Evolutionary conservation across 1,140 invertebrate species (phyloP).

Genomic region (Akabosia matsudoensis): DNA sequence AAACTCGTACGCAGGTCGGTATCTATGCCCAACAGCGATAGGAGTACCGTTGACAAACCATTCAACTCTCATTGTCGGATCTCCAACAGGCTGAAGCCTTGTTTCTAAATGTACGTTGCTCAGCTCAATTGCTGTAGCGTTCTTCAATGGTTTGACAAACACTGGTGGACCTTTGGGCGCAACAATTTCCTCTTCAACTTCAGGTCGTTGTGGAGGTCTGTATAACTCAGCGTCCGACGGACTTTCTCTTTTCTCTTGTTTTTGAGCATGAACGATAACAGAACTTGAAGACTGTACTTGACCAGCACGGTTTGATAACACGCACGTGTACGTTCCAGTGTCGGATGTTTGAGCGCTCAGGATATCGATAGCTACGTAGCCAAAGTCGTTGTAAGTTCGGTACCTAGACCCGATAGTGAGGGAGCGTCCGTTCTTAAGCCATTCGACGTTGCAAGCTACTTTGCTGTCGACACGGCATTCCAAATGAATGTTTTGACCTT

Average conservation of each 20-base stretch:
- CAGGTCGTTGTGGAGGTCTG: constrained; percentile 33
- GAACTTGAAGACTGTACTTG: constrained; percentile 84
- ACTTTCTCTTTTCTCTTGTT: constrained; percentile 47
- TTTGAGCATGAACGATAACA: constrained; percentile 63
- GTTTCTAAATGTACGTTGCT: constrained; percentile 91
- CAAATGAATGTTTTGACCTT: constrained; percentile 86
- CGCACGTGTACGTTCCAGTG: constrained; percentile 87
- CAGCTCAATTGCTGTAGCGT: constrained; percentile 85
- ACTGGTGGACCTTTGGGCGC: constrained; percentile 76
- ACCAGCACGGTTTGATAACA: constrained; percentile 88
- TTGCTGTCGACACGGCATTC: constrained; percentile 87
- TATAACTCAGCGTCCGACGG: constrained; percentile 56
- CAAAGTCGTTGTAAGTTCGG: constrained; percentile 92
- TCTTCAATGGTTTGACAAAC: constrained; percentile 81
- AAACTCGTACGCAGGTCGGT: constrained; percentile 94
- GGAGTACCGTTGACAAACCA: constrained; percentile 92
- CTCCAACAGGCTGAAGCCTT: constrained; percentile 86
- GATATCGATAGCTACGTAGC: constrained; percentile 86
- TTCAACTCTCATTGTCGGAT: constrained; percentile 91
- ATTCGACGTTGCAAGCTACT: constrained; percentile 83
- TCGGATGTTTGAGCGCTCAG: constrained; percentile 81
- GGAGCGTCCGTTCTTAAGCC: constrained; percentile 87
- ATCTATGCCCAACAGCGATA: constrained; percentile 71
- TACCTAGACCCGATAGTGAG: constrained; percentile 84
- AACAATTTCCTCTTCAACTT: constrained; percentile 62